Percentiles rank a stretch among this genome's conserved stretches.
Evolutionary conservation across 2,888 invertebrate genomes (phyloP).

Genomic region (Brachypterus glaber): DNA sequence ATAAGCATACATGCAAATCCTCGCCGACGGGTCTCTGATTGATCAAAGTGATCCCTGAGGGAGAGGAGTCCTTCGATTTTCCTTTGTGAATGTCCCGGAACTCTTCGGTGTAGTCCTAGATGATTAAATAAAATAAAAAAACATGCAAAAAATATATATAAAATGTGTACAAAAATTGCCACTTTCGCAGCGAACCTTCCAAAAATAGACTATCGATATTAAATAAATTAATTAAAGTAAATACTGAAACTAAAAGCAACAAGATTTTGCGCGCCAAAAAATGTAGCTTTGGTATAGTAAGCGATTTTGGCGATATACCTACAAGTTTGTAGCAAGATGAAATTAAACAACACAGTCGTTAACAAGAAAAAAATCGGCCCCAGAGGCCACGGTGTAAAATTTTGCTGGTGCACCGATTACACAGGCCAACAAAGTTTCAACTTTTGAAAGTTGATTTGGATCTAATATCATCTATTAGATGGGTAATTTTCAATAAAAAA

Average conservation of each 20-base stretch:
- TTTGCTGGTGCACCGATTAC: no score
- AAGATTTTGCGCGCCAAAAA: no score
- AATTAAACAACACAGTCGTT: no score
- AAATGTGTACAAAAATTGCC: conserved; percentile 25
- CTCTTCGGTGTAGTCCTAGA: conserved; percentile 92
- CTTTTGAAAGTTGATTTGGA: no score
- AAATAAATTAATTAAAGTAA: not conserved
- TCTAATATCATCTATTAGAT: no score
- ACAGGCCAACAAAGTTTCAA: no score
- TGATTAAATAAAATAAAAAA: conserved; percentile 47
- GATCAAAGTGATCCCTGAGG: conserved; percentile 88
- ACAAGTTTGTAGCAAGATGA: no score
- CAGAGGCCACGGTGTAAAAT: no score
- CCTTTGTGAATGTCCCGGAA: conserved; percentile 95
- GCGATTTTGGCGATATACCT: no score
- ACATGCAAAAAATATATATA: conserved; percentile 37
- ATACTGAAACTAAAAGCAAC: conserved; percentile 1
- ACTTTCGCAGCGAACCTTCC: conserved; percentile 14
- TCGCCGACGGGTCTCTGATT: conserved; percentile 93
- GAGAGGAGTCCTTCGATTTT: conserved; percentile 85
- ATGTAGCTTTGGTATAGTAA: no score
- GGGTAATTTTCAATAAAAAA: no score
- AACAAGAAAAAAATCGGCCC: no score
- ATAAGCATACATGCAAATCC: conserved; percentile 73
- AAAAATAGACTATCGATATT: conserved; percentile 15